Evolutionary conservation across 2,113 vertebrate species (phyloP).

Genomic region (Colius striatus): DNA sequence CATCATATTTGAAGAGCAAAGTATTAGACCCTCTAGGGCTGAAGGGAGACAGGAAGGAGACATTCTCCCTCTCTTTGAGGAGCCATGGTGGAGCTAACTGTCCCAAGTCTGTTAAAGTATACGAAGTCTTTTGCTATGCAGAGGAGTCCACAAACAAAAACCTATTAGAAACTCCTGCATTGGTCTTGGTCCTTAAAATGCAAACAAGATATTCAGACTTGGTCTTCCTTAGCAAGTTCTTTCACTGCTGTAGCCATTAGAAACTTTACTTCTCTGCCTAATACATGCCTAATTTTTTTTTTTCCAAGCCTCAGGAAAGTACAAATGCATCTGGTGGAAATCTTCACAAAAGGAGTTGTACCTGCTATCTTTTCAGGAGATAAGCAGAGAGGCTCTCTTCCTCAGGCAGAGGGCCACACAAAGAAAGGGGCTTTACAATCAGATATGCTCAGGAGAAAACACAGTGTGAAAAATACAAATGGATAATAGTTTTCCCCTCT

Average conservation of each 20-base stretch:
- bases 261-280: not conserved
- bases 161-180: not conserved
- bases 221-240: not conserved
- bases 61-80: not conserved
- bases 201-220: not conserved
- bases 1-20: not conserved
- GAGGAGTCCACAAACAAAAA: not conserved
- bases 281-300: not conserved
- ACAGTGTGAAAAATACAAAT: not conserved
- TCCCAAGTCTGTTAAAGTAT: not conserved
- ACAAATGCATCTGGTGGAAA: not conserved
- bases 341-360: not conserved
- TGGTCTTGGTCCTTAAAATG: not conserved
- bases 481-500: not conserved
- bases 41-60: not conserved
- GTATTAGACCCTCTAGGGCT: not conserved
- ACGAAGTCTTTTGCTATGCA: not conserved
- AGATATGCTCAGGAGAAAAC: not conserved
- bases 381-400: not conserved
- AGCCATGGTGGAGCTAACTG: not conserved
- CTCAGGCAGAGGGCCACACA: not conserved
- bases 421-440: not conserved
- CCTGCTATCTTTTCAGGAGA: not conserved
- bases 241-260: not conserved
- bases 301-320: not conserved